Evolutionary conservation across 2,113 vertebrate species (phyloP).

Genomic region (Apistogramma diplotaenia): DNA sequence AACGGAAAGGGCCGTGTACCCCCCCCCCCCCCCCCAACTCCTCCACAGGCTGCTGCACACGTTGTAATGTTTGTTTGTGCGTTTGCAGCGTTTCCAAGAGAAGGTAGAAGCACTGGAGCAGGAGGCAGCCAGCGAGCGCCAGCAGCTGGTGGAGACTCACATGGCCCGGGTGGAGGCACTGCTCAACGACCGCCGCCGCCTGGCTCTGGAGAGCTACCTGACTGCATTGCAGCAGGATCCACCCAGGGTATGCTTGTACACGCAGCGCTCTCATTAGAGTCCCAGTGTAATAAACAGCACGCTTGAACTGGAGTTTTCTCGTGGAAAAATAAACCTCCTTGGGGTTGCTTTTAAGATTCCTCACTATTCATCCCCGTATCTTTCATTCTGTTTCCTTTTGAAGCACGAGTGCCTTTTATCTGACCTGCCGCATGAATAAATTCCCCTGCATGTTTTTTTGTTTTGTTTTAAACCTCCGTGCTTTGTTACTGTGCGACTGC

Average conservation of each 20-base stretch:
- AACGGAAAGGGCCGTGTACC: too few relatives aligned
- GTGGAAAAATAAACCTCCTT: not conserved
- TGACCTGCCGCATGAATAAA: slow-evolving; percentile 14
- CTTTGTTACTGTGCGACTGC: not conserved
- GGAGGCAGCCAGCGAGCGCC: slow-evolving; percentile 93
- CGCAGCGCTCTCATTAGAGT: not conserved
- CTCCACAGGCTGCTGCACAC: not conserved
- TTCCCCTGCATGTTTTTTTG: not conserved
- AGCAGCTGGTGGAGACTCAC: slow-evolving; percentile 96
- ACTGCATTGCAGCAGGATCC: slow-evolving; percentile 89
- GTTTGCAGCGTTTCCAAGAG: slow-evolving; percentile 92
- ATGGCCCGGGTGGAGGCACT: slow-evolving; percentile 97
- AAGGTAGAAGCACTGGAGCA: slow-evolving; percentile 96
- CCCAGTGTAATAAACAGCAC: not conserved
- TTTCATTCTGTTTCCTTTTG: not conserved
- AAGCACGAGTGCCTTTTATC: not conserved
- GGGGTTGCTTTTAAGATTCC: not conserved
- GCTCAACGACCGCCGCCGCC: slow-evolving; percentile 92
- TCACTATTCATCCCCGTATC: not conserved
- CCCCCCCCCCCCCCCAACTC: not conserved
- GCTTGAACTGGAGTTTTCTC: not conserved
- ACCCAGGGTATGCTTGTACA: slow-evolving; percentile 43
- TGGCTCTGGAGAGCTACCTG: slow-evolving; percentile 95
- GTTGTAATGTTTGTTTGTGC: not conserved
- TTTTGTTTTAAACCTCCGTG: not conserved